Evolutionary conservation across 2,113 vertebrate genomes (phyloP).

Genomic region (Ochotona curzoniae): DNA sequence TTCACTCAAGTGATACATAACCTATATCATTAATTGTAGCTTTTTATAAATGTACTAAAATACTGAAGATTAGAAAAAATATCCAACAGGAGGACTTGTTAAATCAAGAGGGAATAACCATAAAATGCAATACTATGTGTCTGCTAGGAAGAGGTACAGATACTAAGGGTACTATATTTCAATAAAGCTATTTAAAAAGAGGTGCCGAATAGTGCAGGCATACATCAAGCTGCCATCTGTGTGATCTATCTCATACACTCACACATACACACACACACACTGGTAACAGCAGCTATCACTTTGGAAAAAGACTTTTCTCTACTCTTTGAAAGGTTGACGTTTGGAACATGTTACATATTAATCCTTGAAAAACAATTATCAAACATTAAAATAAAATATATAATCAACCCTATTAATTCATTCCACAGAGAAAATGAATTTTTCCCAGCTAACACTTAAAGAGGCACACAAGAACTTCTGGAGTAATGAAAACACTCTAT

Average conservation of each 20-base stretch:
- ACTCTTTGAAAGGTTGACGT: neutral
- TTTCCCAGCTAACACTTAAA: neutral
- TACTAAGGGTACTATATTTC: neutral
- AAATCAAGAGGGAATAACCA: neutral
- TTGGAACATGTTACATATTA: neutral
- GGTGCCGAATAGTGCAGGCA: neutral
- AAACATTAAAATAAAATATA: constrained; percentile 3
- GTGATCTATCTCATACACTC: neutral
- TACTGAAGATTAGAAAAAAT: neutral
- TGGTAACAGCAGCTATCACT: neutral
- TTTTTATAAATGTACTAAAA: neutral
- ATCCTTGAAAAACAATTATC: neutral
- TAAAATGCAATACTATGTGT: neutral
- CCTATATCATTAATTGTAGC: neutral
- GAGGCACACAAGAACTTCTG: neutral
- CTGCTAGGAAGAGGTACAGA: neutral
- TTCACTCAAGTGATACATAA: neutral
- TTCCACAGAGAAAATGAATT: neutral
- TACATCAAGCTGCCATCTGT: neutral
- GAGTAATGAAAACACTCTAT: neutral
- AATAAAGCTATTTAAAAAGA: neutral
- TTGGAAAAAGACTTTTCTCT: neutral
- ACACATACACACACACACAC: neutral
- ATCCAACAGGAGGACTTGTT: neutral
- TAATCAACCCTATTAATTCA: neutral